Percentiles rank a stretch among this genome's conserved stretches.
Conservation (phyloP, 2,888 invertebrate species). For the Amblyteles armatorius region DNA sequence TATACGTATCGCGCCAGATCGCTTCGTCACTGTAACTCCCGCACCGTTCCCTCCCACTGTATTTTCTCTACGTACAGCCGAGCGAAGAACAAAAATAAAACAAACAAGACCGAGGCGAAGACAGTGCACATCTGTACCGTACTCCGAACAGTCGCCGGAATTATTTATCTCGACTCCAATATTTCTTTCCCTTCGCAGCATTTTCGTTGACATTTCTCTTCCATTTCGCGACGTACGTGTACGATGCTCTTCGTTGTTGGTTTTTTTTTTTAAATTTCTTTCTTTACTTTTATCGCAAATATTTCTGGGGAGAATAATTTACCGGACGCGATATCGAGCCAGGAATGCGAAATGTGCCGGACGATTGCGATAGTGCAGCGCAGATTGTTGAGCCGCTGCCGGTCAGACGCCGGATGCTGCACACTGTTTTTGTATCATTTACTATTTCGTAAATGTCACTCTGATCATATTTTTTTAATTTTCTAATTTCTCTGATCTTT, state of each 20-base stretch:
- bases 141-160: conserved; percentile 43
- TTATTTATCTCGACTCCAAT: conserved; percentile 49
- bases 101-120: conserved; percentile 11
- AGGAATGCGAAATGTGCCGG: no score
- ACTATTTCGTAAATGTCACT: no score
- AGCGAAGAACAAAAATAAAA: conserved; percentile 27
- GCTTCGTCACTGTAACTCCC: conserved; percentile 30
- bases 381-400: no score
- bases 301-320: neutral
- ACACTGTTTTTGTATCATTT: no score
- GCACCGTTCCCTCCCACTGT: conserved; percentile 14
- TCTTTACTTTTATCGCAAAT: neutral
- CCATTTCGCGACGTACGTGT: neutral
- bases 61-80: conserved; percentile 12
- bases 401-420: no score
- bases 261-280: neutral
- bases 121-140: conserved; percentile 32
- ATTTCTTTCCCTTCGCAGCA: neutral
- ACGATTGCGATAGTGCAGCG: no score
- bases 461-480: no score
- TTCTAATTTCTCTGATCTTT: no score
- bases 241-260: neutral
- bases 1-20: conserved; percentile 48
- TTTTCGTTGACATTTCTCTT: conserved; percentile 3
- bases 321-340: no score